phyloP scores from a whole-genome alignment of 2,797 vertebrate genomes.

The Helostoma temminkii region DNA sequence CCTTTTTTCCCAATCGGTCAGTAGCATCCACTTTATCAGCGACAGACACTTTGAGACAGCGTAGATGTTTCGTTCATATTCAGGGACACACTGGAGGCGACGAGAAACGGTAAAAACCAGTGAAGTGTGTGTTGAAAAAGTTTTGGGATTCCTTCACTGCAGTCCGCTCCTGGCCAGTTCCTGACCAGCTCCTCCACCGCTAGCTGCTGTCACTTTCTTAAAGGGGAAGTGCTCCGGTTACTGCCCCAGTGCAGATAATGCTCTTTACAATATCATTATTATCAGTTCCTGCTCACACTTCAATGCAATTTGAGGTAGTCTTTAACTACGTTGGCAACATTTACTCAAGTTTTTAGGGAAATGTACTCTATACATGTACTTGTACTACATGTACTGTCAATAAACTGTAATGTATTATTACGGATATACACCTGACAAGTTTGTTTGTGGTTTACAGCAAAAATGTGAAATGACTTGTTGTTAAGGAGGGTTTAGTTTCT shows the following conservation, averaged over 20 bases:
- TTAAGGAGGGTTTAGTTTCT: too few species aligned
- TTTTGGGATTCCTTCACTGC: slow-evolving; percentile 64
- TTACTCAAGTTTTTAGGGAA: too few species aligned
- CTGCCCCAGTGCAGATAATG: accelerated
- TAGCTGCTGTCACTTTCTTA: slow-evolving; percentile 80
- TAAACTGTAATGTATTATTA: too few species aligned
- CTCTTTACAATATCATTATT: too few species aligned
- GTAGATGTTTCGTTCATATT: not conserved
- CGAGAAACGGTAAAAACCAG: not conserved
- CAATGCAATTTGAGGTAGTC: too few species aligned
- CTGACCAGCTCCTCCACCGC: slow-evolving; percentile 70
- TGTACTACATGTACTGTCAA: too few species aligned
- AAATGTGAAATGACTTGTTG: too few species aligned
- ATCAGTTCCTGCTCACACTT: too few species aligned
- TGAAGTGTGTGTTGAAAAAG: slow-evolving; percentile 49
- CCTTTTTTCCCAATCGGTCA: slow-evolving; percentile 41
- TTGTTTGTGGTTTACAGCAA: too few species aligned
- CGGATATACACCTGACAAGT: too few species aligned
- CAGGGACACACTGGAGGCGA: not conserved
- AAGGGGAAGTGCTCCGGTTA: slow-evolving; percentile 74
- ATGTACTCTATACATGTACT: too few species aligned
- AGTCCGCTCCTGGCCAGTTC: slow-evolving; percentile 71
- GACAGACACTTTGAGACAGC: not conserved
- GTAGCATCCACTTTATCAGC: slow-evolving; percentile 32
- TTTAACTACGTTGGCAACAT: too few species aligned